Conservation (phyloP, 2,888 invertebrate species). For the Drosophila melanosoma region DNA sequence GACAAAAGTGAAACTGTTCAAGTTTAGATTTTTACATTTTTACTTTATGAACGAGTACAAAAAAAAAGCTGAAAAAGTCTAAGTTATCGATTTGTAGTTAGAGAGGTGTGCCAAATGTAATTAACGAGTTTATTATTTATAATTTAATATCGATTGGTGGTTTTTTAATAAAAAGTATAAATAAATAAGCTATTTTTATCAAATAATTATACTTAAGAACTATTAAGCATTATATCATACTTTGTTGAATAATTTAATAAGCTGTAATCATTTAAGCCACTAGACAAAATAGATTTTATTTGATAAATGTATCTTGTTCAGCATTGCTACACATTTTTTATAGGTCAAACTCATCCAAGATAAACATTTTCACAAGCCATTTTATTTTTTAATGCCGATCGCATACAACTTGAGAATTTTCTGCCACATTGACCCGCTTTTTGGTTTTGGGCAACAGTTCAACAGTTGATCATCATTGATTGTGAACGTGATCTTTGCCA, state of each 20-base stretch:
- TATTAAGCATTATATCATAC: not conserved
- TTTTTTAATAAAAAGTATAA: not conserved
- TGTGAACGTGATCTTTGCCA: conserved; percentile 1
- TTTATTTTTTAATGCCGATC: not conserved
- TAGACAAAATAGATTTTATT: too few species aligned
- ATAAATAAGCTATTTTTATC: not conserved
- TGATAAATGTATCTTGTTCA: not conserved
- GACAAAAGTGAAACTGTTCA: conserved; percentile 47
- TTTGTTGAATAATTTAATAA: not conserved
- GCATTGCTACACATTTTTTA: not conserved
- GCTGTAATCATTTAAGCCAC: too few species aligned
- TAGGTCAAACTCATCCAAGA: not conserved
- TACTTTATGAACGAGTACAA: not conserved
- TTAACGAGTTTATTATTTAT: conserved; percentile 12
- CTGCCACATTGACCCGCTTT: conserved; percentile 1
- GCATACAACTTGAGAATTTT: not conserved
- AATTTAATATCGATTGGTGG: not conserved
- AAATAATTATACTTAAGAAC: not conserved
- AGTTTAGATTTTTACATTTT: conserved; percentile 4
- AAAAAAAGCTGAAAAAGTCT: not conserved
- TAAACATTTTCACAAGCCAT: not conserved
- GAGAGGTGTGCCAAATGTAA: conserved; percentile 9
- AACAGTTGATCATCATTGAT: not conserved
- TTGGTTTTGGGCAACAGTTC: not conserved
- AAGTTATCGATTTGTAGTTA: conserved; percentile 15